Base-by-base conservation (phyloP, 2,797 vertebrate genomes). In the Eupleurogrammus muticus region DNA sequence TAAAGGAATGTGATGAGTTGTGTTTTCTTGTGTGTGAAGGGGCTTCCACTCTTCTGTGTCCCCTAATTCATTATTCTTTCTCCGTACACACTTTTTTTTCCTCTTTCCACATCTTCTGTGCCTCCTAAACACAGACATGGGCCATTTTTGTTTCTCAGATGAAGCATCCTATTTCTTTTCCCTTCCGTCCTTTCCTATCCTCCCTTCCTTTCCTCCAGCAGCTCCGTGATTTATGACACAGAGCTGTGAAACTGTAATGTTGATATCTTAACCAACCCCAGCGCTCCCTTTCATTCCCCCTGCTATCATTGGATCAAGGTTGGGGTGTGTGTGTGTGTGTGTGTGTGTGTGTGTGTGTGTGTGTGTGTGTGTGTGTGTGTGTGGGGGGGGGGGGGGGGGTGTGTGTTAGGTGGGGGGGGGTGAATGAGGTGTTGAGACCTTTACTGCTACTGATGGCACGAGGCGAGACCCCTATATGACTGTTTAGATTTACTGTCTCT, bases 401-500 rank as follows among this genome's bases (percentile, higher is more conserved):
- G n/a, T n/a, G n/a, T n/a, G n/a, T n/a, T n/a, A n/a, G n/a, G n/a
- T 60, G 70, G 75, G 54, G 71, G 66, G 63, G 78, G 60, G 49
- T 72, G 57, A 61, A 83, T 74, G 67, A 68, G 62, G 42, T 81
- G 78, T 81, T 83, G 85, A 83, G 79, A 90, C 85, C 86, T 90
- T 91, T 84, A 83, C 68, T 77, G 72, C 75, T 65, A 74, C 82
- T 82, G 79, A 89, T 90, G 78, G 62, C 70, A 80, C 20, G 20
- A 84, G 77, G 74, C 65, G 32, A 89, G 80, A 84, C 83, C 75
- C 74, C 78, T 83, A 82, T 91, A 84, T 87, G 81, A 85, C 84
- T 87, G 77, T 86, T 85, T 73, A 85, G 82, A 88, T 90, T 87
- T 86, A 89, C 82, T 48, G 75, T 82, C 85, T 77, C 75, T 36